phyloP scores from a whole-genome alignment of 2,888 invertebrate species.

The Gastrophysa polygoni region DNA sequence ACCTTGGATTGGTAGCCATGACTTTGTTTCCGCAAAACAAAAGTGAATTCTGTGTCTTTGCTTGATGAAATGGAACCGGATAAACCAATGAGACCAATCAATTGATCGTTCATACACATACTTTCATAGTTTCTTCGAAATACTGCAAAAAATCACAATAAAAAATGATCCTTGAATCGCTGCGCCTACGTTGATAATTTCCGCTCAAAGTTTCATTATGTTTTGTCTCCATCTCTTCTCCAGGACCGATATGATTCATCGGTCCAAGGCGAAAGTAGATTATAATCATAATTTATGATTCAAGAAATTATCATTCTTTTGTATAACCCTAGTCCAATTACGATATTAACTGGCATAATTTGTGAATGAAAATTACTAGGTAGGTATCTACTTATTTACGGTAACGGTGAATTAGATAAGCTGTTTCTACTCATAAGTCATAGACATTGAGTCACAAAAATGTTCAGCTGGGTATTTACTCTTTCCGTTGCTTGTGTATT shows the following conservation, averaged over 20 bases:
- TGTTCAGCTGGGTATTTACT: too few species aligned
- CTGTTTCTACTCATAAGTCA: too few species aligned
- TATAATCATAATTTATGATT: neutral
- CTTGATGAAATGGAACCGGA: constrained; percentile 15
- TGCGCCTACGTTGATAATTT: neutral
- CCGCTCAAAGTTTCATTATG: neutral
- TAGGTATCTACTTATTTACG: too few species aligned
- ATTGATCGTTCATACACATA: too few species aligned
- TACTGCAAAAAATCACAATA: neutral
- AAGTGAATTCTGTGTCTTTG: too few species aligned
- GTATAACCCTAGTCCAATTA: neutral
- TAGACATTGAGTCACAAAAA: too few species aligned
- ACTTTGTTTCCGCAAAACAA: constrained; percentile 9
- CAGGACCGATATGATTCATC: neutral
- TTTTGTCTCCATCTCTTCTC: neutral
- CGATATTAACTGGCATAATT: too few species aligned
- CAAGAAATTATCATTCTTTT: neutral
- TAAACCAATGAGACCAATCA: neutral
- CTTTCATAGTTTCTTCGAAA: neutral
- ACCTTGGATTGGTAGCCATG: neutral
- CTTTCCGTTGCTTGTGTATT: too few species aligned
- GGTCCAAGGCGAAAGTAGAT: neutral
- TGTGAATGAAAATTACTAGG: too few species aligned
- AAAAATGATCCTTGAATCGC: neutral
- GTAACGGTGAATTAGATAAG: too few species aligned